Percentiles rank a stretch among this genome's conserved stretches.
Evolutionary conservation across 1,140 invertebrate genomes (phyloP).

Genomic region (Hestina assimilis): DNA sequence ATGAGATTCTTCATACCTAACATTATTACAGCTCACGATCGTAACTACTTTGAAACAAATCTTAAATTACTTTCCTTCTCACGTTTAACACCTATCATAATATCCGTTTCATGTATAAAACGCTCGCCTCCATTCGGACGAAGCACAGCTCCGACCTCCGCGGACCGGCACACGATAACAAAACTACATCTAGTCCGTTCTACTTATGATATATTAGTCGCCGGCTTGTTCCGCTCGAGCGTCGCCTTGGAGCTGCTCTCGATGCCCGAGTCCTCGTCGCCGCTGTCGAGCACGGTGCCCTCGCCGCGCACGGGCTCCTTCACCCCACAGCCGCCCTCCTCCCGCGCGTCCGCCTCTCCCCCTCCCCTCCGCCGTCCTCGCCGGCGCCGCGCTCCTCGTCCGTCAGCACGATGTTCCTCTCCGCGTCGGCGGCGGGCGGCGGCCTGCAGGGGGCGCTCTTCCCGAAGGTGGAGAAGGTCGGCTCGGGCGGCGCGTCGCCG

Average conservation of each 20-base stretch:
- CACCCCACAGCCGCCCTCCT: slow-evolving; percentile 7
- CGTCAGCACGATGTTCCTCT: slow-evolving; percentile 49
- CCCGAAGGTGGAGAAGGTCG: slow-evolving; percentile 69
- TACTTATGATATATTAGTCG: slow-evolving; percentile 53
- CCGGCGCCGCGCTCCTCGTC: slow-evolving; percentile 38
- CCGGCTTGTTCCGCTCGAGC: slow-evolving; percentile 72
- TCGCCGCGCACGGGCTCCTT: slow-evolving; percentile 76
- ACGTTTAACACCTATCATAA: too few relatives aligned
- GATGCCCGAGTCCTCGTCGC: slow-evolving; percentile 80
- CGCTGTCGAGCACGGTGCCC: slow-evolving; percentile 79
- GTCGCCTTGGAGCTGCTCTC: slow-evolving; percentile 79
- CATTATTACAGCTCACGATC: neutral
- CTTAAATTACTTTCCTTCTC: neutral
- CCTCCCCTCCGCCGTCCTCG: too few relatives aligned
- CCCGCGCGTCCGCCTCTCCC: too few relatives aligned
- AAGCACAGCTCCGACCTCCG: neutral
- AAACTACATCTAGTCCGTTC: slow-evolving; percentile 21
- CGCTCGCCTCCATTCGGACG: too few relatives aligned
- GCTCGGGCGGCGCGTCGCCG: slow-evolving; percentile 48
- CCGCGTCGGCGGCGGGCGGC: slow-evolving; percentile 28
- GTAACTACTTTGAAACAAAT: neutral
- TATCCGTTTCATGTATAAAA: too few relatives aligned
- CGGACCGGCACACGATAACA: slow-evolving; percentile 13
- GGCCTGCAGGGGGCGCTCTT: slow-evolving; percentile 36
- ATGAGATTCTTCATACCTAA: too few relatives aligned